Base-by-base conservation (phyloP, 1,140 invertebrate species). In the Sminthurinus signatus region DNA sequence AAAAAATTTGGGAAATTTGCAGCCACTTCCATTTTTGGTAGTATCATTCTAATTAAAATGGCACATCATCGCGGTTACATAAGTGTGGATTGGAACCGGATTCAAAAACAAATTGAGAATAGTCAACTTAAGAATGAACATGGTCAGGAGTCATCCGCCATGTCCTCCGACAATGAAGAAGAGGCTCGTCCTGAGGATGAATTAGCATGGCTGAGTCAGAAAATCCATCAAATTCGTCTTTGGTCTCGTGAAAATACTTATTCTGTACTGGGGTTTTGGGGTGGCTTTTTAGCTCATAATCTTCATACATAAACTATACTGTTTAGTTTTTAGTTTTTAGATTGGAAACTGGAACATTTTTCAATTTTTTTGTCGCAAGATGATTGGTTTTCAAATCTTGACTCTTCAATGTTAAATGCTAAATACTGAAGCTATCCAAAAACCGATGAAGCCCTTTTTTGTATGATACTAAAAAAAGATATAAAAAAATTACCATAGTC, bases 51-150 rank as follows among this genome's bases (percentile, higher is more conserved):
- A 4, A 39, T 56, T 17, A 56, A 56, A 39, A 8, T 56, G 15
- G 54, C 54, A 4, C 54, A 56, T 56, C 54, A 56, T 27, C 12
- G 36, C 31, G 54, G 54, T 2, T 56, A 56, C 54, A 56, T 56
- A 4, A 5, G 28, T 12, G 54, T 56, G n/a, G 54, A 56, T 31
- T 56, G 54, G 54, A 56, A 56, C 10, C 54, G 54, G 12, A 56
- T 56, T n/a, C 54, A 56, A 42, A 31, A 36, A 42, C 54, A 56
- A 4, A 56, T 56, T 5, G 54, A 56, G 27, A 8, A 25, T 10
- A 8, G 14, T 10, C 3, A 5, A 25, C 3, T 4, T 46, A 5
- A 10, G 4, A 5, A 15, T 5, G 14, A 15, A 27, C 8, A 8
- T 5, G 50, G 5, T 3, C 21, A 15, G 12, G 46, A 5, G 12